Conservation (phyloP, 2,888 invertebrate genomes). For the Cantharis flavilabris region DNA sequence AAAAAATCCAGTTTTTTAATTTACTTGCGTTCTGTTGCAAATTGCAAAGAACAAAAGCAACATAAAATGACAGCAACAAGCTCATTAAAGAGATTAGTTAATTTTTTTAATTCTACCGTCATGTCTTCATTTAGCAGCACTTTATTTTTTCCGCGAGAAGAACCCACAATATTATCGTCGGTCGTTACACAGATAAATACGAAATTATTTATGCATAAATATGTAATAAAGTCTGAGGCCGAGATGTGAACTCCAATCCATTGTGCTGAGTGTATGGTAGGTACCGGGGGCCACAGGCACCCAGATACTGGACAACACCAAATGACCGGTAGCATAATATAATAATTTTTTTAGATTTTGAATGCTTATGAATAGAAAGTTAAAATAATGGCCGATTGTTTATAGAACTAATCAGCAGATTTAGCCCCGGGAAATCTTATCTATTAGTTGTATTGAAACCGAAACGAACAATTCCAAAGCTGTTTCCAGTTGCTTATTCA, state of each 20-base stretch:
- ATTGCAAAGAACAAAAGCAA: neutral
- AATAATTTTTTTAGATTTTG: neutral
- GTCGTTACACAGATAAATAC: neutral
- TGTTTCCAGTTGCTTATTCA: slow-evolving; percentile 1
- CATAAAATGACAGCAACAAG: neutral
- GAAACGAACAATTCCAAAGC: slow-evolving; percentile 31
- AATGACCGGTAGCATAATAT: neutral
- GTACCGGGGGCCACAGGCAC: neutral
- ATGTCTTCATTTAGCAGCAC: neutral
- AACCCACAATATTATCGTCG: neutral
- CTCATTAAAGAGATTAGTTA: neutral
- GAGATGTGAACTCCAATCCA: neutral
- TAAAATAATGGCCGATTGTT: slow-evolving; percentile 35
- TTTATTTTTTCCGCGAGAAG: neutral
- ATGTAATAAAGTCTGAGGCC: neutral
- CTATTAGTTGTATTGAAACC: slow-evolving; percentile 49
- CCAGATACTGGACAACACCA: neutral
- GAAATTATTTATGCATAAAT: neutral
- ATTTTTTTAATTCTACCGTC: neutral
- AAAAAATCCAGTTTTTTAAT: neutral
- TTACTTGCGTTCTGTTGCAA: neutral
- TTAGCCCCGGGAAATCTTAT: slow-evolving; percentile 46
- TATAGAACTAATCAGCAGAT: slow-evolving; percentile 43
- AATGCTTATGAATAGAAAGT: neutral
- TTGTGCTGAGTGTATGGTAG: neutral